Evolutionary conservation across 2,888 invertebrate genomes (phyloP).

Genomic region (Protophormia terraenovae): DNA sequence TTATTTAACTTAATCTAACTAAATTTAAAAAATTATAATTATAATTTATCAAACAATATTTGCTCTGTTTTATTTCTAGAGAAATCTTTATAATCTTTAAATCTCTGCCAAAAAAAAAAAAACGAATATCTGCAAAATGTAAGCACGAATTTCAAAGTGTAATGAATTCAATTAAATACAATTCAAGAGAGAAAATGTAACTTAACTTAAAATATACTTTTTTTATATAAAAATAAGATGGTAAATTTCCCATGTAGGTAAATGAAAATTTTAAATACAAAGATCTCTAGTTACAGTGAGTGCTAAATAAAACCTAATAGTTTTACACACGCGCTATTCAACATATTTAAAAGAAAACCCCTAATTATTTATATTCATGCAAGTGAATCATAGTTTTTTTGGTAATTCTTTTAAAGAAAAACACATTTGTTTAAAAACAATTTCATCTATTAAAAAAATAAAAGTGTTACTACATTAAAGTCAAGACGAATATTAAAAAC

Average conservation of each 20-base stretch:
- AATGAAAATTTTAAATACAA: background rate
- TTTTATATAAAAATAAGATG: background rate
- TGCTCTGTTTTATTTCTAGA: background rate
- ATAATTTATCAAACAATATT: no score
- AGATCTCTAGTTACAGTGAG: background rate
- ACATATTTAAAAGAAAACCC: constrained; percentile 1
- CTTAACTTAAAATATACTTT: background rate
- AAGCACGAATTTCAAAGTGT: background rate
- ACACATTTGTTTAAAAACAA: background rate
- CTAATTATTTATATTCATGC: background rate
- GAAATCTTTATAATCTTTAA: background rate
- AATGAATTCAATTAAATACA: background rate
- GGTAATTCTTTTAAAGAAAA: background rate
- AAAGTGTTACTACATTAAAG: no score
- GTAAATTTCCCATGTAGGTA: constrained; percentile 4
- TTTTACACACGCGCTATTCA: background rate
- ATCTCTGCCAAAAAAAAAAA: background rate
- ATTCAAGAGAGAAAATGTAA: constrained; percentile 9
- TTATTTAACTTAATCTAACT: no score
- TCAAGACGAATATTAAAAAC: no score
- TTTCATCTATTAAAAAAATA: no score
- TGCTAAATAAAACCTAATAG: background rate
- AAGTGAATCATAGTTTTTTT: background rate
- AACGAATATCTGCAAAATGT: background rate
- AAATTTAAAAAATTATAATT: no score